Evolutionary conservation across 1,140 invertebrate species (phyloP), one percentile per base, ranked within the genome.

Genomic region (Mycetomoellerius zeteki): DNA sequence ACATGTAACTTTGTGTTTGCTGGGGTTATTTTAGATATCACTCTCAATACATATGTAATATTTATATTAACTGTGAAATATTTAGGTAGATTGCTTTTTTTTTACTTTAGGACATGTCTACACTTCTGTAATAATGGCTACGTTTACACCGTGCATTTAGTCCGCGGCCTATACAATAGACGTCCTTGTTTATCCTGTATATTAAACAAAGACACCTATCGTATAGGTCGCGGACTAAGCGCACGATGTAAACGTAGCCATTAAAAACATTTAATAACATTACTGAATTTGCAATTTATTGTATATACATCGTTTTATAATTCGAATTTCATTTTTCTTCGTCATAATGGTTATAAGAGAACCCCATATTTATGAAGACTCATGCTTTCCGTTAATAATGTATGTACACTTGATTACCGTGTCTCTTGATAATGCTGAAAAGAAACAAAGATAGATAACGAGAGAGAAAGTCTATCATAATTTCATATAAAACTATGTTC

Each of bases 401-500:
- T 24, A 33, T 10, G 8, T 43, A 43, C 37, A 43, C 8, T 43
- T 43, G 37, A 43, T 0, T 43, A 43, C 10, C 37, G 37, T 37
- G 37, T 43, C 37, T 43, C 10, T 2, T 12, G 10, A 43, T 19
- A n/a, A 64, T 5, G 5, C 1, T 3, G 8, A 30, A 47, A 30
- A n/a, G 33, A 56, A 8, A 33, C n/a, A n/a, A 47, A 27, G 43
- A 21, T 27, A 21, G 24, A n/a, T 24, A 33, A 37, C 10, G 37
- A 43, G 37, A 43, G 10, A 43, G 60, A 47, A n/a, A 50, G 33
- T 37, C n/a, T 24, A 43, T 43, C 47, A 37, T 58, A 72, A 82
- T 82, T 82, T 58, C 67, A 21, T 33, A 19, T 56, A 52, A 72
- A 81, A 81, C 71, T 81, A 81, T 71, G 71, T 81, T 71, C 77